phyloP scores from a whole-genome alignment of 2,888 invertebrate genomes.

The Archaeoteleia sp. region DNA sequence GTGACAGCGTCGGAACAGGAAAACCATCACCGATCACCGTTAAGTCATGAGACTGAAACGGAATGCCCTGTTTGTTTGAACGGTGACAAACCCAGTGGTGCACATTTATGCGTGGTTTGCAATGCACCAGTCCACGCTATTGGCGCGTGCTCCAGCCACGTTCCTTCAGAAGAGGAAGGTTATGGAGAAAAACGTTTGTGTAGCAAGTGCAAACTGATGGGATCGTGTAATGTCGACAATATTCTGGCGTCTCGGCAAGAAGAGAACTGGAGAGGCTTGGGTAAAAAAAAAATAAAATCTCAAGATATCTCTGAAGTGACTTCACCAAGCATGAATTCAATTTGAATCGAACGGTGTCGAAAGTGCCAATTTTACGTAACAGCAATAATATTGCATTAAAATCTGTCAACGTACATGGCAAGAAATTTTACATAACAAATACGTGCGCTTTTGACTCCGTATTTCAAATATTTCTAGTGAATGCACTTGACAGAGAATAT shows the following conservation, averaged over 20 bases:
- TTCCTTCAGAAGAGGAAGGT: not conserved
- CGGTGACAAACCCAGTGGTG: too few species aligned
- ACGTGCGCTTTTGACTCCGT: constrained; percentile 12
- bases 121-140: not conserved
- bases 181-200: constrained; percentile 10
- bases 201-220: not conserved
- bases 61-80: too few species aligned
- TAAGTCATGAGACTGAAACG: too few species aligned
- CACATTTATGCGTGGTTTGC: not conserved
- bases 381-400: too few species aligned
- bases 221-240: not conserved
- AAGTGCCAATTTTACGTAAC: too few species aligned
- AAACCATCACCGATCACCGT: too few species aligned
- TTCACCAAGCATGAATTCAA: too few species aligned
- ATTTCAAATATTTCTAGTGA: constrained; percentile 8
- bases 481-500: too few species aligned
- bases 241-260: not conserved
- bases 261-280: constrained; percentile 13
- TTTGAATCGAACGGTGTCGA: too few species aligned
- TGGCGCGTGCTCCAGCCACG: not conserved
- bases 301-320: too few species aligned
- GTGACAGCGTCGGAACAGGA: too few species aligned
- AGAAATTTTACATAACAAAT: not conserved
- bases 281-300: too few species aligned
- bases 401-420: not conserved